A percentile compares a stretch with the other conserved stretches of the same genome.
Evolutionary conservation across 1,140 invertebrate species (phyloP).

Genomic region (Lysiphlebus fabarum): DNA sequence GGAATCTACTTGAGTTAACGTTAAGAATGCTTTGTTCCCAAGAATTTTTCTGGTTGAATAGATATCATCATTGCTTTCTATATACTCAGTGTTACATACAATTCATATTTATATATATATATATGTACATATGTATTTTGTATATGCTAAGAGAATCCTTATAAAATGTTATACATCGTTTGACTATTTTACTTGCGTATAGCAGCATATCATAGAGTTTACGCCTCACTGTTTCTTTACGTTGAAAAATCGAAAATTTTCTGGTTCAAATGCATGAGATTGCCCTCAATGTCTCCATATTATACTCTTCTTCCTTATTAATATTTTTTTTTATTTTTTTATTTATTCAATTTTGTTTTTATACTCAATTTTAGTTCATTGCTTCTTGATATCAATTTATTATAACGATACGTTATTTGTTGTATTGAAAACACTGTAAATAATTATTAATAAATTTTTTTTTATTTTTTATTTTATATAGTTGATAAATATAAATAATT

Average conservation of each 20-base stretch:
- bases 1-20: conserved; percentile 15
- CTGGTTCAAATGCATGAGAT: background rate
- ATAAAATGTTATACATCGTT: conserved; percentile 11
- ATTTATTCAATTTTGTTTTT: conserved; percentile 5
- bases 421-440: too few species aligned
- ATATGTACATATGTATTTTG: too few species aligned
- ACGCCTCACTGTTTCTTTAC: background rate
- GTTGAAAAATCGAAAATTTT: conserved; percentile 2
- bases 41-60: conserved; percentile 1
- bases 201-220: conserved; percentile 7
- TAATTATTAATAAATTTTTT: too few species aligned
- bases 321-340: background rate
- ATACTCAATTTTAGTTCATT: too few species aligned
- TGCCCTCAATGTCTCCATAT: background rate
- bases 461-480: too few species aligned
- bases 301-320: background rate
- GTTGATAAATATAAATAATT: too few species aligned
- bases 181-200: conserved; percentile 5
- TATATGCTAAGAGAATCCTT: background rate
- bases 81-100: too few species aligned
- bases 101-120: too few species aligned
- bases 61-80: background rate
- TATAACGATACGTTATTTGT: too few species aligned
- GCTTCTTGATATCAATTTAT: too few species aligned
- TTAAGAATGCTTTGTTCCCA: conserved; percentile 19